A percentile compares a stretch with the other conserved stretches of the same genome.
phyloP scores from a whole-genome alignment of 2,113 vertebrate species.

The Delphinapterus leucas region DNA sequence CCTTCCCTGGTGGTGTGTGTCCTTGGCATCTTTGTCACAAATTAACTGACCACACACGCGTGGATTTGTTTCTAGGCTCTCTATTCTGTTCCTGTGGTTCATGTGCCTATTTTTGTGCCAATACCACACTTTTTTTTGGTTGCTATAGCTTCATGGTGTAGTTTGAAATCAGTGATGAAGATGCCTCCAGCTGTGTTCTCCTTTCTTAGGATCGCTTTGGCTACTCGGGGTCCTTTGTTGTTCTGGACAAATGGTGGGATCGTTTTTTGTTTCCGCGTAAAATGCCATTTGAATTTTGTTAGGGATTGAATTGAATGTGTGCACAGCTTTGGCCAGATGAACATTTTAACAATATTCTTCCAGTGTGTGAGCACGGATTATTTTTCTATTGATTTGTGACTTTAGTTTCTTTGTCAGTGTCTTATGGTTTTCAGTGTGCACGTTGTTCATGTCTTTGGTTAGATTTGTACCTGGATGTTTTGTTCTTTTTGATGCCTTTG shows the following conservation, averaged over 20 bases:
- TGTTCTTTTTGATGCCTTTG: not conserved
- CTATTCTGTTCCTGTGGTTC: not conserved
- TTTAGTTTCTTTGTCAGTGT: not conserved
- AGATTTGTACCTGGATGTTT: too few species aligned
- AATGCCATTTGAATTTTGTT: not conserved
- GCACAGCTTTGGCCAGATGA: not conserved
- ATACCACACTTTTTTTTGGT: not conserved
- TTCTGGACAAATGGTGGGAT: not conserved
- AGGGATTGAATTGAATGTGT: not conserved
- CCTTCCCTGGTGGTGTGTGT: not conserved
- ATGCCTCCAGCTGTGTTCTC: not conserved
- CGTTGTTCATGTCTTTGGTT: fast-evolving
- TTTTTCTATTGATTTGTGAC: not conserved
- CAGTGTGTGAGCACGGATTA: not conserved
- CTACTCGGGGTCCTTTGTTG: not conserved
- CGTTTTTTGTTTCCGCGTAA: not conserved
- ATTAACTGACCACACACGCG: not conserved
- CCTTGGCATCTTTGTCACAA: not conserved
- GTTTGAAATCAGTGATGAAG: not conserved
- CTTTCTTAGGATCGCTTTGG: not conserved
- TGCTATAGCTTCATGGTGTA: not conserved
- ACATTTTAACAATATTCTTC: not conserved
- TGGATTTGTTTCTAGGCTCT: not conserved
- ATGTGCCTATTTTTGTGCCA: not conserved
- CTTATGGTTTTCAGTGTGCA: not conserved